These are phyloP conservation scores for Pampusana beccarii DNA, from an alignment of 2,113 vertebrate genomes.

Conservation along the genomic window DNA sequence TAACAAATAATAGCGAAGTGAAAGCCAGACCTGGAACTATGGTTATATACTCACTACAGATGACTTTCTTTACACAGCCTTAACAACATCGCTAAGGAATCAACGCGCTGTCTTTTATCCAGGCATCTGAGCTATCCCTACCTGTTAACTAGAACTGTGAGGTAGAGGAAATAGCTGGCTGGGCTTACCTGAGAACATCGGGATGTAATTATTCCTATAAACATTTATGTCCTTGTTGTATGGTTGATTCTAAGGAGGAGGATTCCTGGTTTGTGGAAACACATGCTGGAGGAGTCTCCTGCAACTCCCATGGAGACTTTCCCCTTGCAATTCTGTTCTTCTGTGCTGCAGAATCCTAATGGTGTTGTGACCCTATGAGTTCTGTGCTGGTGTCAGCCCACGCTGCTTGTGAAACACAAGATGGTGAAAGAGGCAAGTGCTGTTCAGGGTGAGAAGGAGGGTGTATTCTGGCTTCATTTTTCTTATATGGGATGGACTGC, in stretches of 20 bases:
- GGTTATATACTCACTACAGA: neutral
- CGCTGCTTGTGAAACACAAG: neutral
- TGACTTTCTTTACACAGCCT: neutral
- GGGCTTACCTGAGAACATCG: neutral
- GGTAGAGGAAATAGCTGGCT: neutral
- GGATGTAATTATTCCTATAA: neutral
- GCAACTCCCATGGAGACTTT: neutral
- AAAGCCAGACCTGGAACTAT: neutral
- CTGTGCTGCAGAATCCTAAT: neutral
- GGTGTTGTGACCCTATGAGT: neutral
- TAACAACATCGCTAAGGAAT: neutral
- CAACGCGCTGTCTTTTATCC: neutral
- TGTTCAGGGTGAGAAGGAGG: neutral
- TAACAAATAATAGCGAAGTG: neutral
- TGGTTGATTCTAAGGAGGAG: neutral
- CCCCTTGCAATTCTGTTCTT: neutral
- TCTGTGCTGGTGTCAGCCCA: neutral
- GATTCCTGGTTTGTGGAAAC: neutral
- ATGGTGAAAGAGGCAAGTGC: neutral
- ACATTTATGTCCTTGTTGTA: accelerated
- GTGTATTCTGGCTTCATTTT: neutral
- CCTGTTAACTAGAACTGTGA: neutral
- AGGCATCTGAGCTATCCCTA: neutral
- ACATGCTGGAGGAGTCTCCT: neutral
- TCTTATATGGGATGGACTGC: neutral